Evolutionary conservation across 2,888 invertebrate species (phyloP).

Genomic region (Crossocerus cetratus): DNA sequence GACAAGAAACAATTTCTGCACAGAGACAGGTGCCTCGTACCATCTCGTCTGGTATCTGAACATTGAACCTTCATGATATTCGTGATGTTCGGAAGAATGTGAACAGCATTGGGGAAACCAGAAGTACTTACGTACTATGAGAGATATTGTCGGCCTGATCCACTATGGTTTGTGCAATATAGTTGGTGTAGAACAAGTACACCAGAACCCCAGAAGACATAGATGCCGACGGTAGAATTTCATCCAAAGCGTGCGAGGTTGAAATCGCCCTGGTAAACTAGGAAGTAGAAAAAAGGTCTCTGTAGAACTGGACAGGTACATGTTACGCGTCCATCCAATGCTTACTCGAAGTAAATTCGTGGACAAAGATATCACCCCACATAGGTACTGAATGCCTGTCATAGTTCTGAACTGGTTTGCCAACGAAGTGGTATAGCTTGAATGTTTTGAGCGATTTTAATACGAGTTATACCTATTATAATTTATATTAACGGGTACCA

Average conservation of each 20-base stretch:
- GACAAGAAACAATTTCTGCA: neutral
- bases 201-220: neutral
- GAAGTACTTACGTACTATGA: neutral
- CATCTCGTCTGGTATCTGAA: neutral
- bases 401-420: neutral
- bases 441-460: neutral
- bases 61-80: too few relatives aligned
- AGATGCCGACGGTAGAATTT: neutral
- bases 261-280: neutral
- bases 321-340: neutral
- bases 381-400: neutral
- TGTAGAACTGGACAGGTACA: neutral
- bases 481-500: neutral
- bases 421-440: neutral
- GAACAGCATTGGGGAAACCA: too few relatives aligned
- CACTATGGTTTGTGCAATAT: neutral
- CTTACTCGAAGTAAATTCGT: neutral
- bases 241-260: neutral
- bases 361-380: neutral
- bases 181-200: neutral
- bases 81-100: too few relatives aligned
- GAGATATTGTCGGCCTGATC: neutral
- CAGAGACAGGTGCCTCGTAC: neutral
- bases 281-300: neutral
- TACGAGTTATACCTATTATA: too few relatives aligned